These are phyloP conservation scores for Ursus arctos DNA, from an alignment of 2,113 vertebrate species.

Conservation along the genomic window DNA sequence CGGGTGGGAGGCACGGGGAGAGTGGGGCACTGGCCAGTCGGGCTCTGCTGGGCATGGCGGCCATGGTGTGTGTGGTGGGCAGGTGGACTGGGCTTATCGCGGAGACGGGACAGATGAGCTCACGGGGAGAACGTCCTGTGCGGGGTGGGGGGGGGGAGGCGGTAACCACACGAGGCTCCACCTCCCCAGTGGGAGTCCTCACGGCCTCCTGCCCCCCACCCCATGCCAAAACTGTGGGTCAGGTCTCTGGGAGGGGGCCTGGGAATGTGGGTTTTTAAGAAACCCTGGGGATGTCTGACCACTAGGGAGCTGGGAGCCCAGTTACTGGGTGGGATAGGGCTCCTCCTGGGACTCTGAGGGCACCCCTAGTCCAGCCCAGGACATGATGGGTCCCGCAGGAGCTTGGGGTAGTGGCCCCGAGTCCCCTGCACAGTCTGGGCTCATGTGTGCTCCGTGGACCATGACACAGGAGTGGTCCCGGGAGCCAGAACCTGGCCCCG, in stretches of 20 bases:
- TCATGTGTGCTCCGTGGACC: not conserved
- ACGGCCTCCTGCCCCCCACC: not conserved
- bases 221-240: not conserved
- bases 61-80: not conserved
- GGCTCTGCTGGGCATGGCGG: not conserved
- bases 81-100: fast-evolving
- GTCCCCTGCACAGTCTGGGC: not conserved
- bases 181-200: not conserved
- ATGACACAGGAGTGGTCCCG: not conserved
- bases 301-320: not conserved
- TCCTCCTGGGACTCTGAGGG: not conserved
- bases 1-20: not conserved
- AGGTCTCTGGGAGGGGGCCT: not conserved
- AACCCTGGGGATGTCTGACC: not conserved
- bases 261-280: not conserved
- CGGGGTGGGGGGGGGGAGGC: no score
- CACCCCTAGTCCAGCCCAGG: not conserved
- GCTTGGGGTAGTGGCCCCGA: no score
- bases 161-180: fast-evolving
- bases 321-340: not conserved
- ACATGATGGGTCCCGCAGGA: not conserved
- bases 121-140: not conserved
- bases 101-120: fast-evolving
- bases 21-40: not conserved
- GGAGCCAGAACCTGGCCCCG: not conserved